These are phyloP conservation scores for Hoplodrina ambigua DNA, from an alignment of 2,888 invertebrate species.

Conservation along the genomic window DNA sequence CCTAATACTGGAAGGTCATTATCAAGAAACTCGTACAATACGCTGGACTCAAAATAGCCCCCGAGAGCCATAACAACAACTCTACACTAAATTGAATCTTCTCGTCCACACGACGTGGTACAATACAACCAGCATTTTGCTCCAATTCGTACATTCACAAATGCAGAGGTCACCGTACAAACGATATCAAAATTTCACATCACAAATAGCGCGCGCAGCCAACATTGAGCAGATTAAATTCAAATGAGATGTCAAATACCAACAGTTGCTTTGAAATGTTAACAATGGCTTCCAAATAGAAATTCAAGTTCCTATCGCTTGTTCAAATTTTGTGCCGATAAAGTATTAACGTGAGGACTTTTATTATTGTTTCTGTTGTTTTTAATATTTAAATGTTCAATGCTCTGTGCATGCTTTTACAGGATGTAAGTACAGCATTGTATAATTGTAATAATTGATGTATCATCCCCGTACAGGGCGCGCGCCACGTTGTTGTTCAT, in stretches of 20 bases:
- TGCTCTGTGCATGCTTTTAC: background rate
- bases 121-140: conserved; percentile 14
- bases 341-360: conserved; percentile 34
- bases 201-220: conserved; percentile 57
- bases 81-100: background rate
- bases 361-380: conserved; percentile 19
- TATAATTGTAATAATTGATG: background rate
- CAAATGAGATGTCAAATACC: conserved; percentile 66
- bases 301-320: conserved; percentile 51
- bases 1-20: background rate
- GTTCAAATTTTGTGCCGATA: conserved; percentile 37
- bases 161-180: conserved; percentile 37
- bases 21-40: background rate
- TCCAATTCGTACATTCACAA: conserved; percentile 29
- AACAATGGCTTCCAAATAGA: conserved; percentile 58
- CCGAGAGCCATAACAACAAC: background rate
- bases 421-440: background rate
- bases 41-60: background rate
- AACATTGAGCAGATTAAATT: conserved; percentile 64
- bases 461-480: background rate
- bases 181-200: conserved; percentile 57
- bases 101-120: conserved; percentile 11
- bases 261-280: conserved; percentile 62
- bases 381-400: conserved; percentile 4
- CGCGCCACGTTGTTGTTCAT: background rate